Evolutionary conservation across 2,113 vertebrate species (phyloP), one percentile per base, ranked within the genome.

Genomic region (Crotalus helleri): DNA sequence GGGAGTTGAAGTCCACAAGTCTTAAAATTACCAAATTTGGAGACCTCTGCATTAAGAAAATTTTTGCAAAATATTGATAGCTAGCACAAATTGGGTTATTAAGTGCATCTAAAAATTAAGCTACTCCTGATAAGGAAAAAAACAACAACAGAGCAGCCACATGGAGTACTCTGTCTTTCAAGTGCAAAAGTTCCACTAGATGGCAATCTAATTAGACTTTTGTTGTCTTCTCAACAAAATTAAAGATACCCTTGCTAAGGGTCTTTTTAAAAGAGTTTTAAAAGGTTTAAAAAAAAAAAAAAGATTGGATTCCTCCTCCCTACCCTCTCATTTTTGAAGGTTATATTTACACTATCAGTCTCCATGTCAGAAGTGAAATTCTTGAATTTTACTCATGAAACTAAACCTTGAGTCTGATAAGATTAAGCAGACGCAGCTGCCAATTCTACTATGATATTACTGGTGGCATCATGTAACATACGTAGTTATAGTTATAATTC

Each of bases 141-240:
- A 13, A 93, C 39, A 39, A 29, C 44, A 57, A 59, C 23, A 39
- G 85, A 53, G 13, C 10, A 74, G 33, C 5, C 44, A 29, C n/a
- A 74, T 19, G 2, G 23, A 44, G 19, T 57, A 21, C 29, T 7
- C 2, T 94, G 92, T 9, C 87, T 10, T 64, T 86, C 24, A 0
- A 12, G 24, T 26, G 17, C 12, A 53, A 90, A 0, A 51, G 26
- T 29, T 86, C 97, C 98, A 96, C 97, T 97, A 97, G 98, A 95
- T 98, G 97, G 98, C 97, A 97, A 96, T 96, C 96, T 87, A 96
- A 95, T 90, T 95, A 91, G 94, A 81, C 74, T 81, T 81, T 64
- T 91, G 95, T 91, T 95, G 92, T 69, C 49, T 10, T 33, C 39
- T n/a, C 88, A 91, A 49, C 57, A 85, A 1, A 59, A 55, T 81